These are phyloP conservation scores for Microctenopoma steveboyesi DNA, from an alignment of 2,797 vertebrate species.

Conservation along the genomic window DNA sequence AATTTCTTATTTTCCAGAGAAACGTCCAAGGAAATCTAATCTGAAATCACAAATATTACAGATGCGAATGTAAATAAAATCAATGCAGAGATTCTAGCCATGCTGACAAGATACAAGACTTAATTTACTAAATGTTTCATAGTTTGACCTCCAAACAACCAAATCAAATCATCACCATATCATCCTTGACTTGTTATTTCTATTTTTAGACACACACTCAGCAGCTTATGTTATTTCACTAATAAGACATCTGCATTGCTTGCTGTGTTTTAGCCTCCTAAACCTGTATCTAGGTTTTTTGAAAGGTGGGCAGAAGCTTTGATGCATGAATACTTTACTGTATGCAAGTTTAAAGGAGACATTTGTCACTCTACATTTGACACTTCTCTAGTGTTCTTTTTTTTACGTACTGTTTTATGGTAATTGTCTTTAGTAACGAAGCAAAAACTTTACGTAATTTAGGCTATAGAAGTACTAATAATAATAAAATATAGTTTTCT, in stretches of 20 bases:
- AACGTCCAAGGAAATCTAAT: constrained; percentile 26
- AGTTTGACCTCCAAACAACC: neutral
- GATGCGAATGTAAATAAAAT: constrained; percentile 8
- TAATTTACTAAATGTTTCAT: neutral
- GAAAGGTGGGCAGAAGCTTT: neutral
- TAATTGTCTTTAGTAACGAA: neutral
- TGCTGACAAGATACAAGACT: neutral
- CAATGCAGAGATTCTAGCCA: constrained; percentile 9
- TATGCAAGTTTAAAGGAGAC: neutral
- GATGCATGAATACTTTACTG: neutral
- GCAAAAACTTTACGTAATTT: neutral
- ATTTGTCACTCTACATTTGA: too few species aligned
- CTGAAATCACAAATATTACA: constrained; percentile 26
- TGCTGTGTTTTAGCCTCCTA: neutral
- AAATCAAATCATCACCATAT: neutral
- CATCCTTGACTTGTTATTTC: neutral
- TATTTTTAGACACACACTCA: neutral
- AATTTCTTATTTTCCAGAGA: constrained; percentile 16
- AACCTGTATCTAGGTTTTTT: neutral
- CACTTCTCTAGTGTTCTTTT: too few species aligned
- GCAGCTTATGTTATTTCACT: neutral
- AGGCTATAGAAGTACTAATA: neutral
- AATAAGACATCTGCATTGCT: neutral
- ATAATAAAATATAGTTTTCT: too few species aligned
- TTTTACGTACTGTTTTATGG: neutral